Evolutionary conservation across 1,140 invertebrate genomes (phyloP).

Genomic region (Leptoteleia sp.): DNA sequence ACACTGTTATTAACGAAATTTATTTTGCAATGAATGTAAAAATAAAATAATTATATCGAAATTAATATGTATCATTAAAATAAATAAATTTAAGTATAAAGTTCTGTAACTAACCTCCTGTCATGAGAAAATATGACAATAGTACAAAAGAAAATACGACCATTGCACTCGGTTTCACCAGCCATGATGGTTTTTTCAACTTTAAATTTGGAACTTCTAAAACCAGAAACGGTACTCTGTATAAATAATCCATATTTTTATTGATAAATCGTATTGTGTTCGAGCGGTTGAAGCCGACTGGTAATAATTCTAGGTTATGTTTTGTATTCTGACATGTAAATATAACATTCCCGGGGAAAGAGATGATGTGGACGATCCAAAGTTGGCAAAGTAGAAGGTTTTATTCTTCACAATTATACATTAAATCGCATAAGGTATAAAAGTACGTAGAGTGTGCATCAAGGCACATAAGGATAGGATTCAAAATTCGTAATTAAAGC

Average conservation of each 20-base stretch:
- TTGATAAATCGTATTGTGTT: background rate
- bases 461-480: too few species aligned
- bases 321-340: constrained; percentile 9
- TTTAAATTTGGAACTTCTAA: constrained; percentile 96
- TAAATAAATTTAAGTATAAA: too few species aligned
- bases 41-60: too few species aligned
- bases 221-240: constrained; percentile 89
- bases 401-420: too few species aligned
- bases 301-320: constrained; percentile 22
- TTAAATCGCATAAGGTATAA: too few species aligned
- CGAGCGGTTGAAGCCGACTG: constrained; percentile 1
- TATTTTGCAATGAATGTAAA: too few species aligned
- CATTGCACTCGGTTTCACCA: constrained; percentile 96
- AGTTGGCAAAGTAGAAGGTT: constrained; percentile 1
- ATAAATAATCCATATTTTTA: constrained; percentile 87
- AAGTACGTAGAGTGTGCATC: too few species aligned
- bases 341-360: background rate
- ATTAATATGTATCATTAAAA: too few species aligned
- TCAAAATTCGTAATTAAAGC: too few species aligned
- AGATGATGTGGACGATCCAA: constrained; percentile 25
- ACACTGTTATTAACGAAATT: too few species aligned
- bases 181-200: constrained; percentile 94
- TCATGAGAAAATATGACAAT: constrained; percentile 98
- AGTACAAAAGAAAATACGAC: constrained; percentile 94
- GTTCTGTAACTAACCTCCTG: constrained; percentile 89